Evolutionary conservation across 2,888 invertebrate genomes (phyloP), one percentile per base, ranked within the genome.

Genomic region (Ophion ellenae): DNA sequence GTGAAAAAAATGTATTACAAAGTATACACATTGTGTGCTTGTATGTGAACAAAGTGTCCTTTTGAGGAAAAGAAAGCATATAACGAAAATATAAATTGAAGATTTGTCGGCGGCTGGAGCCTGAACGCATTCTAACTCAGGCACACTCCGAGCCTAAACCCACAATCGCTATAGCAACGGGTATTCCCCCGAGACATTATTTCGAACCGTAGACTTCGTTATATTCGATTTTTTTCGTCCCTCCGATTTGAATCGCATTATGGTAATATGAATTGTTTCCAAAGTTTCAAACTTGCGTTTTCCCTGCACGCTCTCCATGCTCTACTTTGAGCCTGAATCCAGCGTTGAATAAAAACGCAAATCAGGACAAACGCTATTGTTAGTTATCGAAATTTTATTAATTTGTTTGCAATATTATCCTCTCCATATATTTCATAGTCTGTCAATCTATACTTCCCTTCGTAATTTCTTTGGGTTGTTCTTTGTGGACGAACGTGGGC

Each of bases 181-280:
- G 70, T 70, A 63, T 64, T 24, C 70, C 53, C 80, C 24, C 10
- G 63, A 53, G 53, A 80, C 32, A 11, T 80, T 71, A 14, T 71
- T 64, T 57, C 80, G 10, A 64, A 40, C 7, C 61, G 20, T 53
- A 59, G n/a, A 63, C 53, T 47, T 53, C 71, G 71, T 73, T 71
- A 64, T 64, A 80, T 53, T 80, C 20, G 61, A 70, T 47, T 79
- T 57, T 53, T 53, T 53, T 53, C 53, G 53, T 53, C 53, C 32
- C 66, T 47, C 14, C 66, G 17, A 73, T 83, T 59, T 9, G 67
- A 83, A 66, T 59, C 20, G 66, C 64, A 59, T 83, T 83, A 83
- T 83, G 82, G 53, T 82, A 76, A 82, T 69, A 61, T 17, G 6
- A 36, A 36, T 45, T 70, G 61, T 70, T 47, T 61, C n/a, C 32